These are phyloP conservation scores for Brotogeris chrysoptera DNA, from an alignment of 2,797 vertebrate genomes.

Conservation along the genomic window DNA sequence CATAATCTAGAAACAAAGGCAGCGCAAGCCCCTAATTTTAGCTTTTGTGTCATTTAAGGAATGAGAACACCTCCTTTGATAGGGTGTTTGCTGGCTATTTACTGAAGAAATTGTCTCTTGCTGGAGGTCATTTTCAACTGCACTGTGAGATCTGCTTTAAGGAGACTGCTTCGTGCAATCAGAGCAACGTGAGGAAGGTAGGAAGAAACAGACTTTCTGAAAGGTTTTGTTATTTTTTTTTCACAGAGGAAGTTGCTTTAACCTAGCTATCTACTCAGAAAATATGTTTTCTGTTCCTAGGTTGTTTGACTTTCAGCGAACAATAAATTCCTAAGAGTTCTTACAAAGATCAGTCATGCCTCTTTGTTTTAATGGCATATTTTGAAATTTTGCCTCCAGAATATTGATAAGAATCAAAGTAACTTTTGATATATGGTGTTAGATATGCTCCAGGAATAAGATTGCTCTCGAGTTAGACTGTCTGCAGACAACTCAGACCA, in stretches of 20 bases:
- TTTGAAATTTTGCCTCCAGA: slow-evolving; percentile 67
- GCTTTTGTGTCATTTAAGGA: not conserved
- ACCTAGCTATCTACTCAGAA: slow-evolving; percentile 18
- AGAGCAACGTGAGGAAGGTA: not conserved
- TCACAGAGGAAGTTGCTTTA: slow-evolving; percentile 42
- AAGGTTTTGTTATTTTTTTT: not conserved
- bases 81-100: not conserved
- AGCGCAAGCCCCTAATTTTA: not conserved
- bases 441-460: slow-evolving; percentile 64
- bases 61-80: slow-evolving; percentile 8
- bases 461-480: slow-evolving; percentile 64
- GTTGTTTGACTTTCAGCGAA: slow-evolving; percentile 39
- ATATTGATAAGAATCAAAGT: slow-evolving; percentile 68
- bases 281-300: slow-evolving; percentile 37
- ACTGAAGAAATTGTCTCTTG: slow-evolving; percentile 1
- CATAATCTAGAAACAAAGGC: not conserved
- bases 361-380: slow-evolving; percentile 66
- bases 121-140: slow-evolving; percentile 12
- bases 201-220: not conserved
- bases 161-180: not conserved
- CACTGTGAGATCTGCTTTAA: not conserved
- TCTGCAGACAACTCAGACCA: slow-evolving; percentile 73
- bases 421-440: slow-evolving; percentile 70
- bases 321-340: slow-evolving; percentile 46
- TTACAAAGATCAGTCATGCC: slow-evolving; percentile 50